Percentiles rank a stretch among this genome's conserved stretches.
Evolutionary conservation across 23 tunicate genomes (phyloP).

Genomic region (Phallusia fumigata): DNA sequence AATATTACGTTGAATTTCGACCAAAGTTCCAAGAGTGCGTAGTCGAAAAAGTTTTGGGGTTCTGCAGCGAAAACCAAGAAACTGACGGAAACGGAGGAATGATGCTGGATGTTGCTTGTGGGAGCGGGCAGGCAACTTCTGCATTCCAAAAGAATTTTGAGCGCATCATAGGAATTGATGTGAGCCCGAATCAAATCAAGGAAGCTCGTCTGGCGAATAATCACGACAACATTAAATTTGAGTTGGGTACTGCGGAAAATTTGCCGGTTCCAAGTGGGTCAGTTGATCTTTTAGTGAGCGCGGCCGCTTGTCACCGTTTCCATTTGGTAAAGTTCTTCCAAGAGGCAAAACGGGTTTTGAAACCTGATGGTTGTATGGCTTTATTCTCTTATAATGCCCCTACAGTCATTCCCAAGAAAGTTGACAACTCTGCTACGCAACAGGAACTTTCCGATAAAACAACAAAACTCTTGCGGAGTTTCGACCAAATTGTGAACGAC

Average conservation of each 20-base stretch:
- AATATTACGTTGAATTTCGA: not conserved
- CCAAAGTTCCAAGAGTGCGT: not conserved
- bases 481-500: not conserved
- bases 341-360: conserved; percentile 38
- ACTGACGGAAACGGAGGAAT: not conserved
- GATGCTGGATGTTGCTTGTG: conserved; percentile 46
- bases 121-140: conserved; percentile 31
- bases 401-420: not conserved
- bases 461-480: not conserved
- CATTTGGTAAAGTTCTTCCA: conserved; percentile 30
- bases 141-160: not conserved
- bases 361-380: conserved; percentile 35
- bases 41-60: not conserved
- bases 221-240: not conserved
- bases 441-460: not conserved
- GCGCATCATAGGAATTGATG: conserved; percentile 19
- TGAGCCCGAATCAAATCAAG: conserved; percentile 30
- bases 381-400: conserved; percentile 26
- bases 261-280: conserved; percentile 22
- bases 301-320: conserved; percentile 39
- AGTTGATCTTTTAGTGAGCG: conserved; percentile 37
- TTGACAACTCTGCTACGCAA: not conserved
- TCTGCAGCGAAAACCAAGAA: not conserved
- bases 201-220: conserved; percentile 19
- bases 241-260: conserved; percentile 27